These are phyloP conservation scores for Hypsibius dujardini DNA, from an alignment of 1,140 invertebrate genomes.

Conservation along the genomic window DNA sequence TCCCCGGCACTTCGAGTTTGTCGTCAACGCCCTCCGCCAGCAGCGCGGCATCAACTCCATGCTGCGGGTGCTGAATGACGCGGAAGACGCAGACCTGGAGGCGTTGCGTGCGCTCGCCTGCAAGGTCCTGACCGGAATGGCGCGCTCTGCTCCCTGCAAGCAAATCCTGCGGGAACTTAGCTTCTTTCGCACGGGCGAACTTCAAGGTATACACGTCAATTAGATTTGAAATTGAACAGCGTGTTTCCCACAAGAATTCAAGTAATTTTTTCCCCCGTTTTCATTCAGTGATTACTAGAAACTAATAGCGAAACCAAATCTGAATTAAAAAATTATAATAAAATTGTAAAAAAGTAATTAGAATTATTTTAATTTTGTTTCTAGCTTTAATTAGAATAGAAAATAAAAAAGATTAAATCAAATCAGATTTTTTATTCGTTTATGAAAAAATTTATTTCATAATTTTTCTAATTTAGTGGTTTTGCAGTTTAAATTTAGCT, in stretches of 20 bases:
- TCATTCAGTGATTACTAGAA: background rate
- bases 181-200: background rate
- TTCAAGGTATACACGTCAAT: background rate
- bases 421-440: too few species aligned
- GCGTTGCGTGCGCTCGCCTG: background rate
- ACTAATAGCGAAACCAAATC: too few species aligned
- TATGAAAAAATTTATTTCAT: too few species aligned
- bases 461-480: too few species aligned
- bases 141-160: background rate
- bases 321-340: too few species aligned
- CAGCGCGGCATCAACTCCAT: background rate
- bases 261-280: background rate
- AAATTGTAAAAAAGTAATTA: too few species aligned
- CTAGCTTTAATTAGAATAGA: too few species aligned
- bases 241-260: background rate
- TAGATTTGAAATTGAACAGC: background rate
- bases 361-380: too few species aligned
- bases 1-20: background rate
- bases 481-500: too few species aligned
- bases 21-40: background rate
- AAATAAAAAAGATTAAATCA: too few species aligned
- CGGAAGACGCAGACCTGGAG: background rate
- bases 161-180: background rate
- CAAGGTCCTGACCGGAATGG: constrained; percentile 2
- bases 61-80: background rate